Conservation (phyloP, 53 echinoderm and acorn worm species). For the Holothuria scabra region DNA sequence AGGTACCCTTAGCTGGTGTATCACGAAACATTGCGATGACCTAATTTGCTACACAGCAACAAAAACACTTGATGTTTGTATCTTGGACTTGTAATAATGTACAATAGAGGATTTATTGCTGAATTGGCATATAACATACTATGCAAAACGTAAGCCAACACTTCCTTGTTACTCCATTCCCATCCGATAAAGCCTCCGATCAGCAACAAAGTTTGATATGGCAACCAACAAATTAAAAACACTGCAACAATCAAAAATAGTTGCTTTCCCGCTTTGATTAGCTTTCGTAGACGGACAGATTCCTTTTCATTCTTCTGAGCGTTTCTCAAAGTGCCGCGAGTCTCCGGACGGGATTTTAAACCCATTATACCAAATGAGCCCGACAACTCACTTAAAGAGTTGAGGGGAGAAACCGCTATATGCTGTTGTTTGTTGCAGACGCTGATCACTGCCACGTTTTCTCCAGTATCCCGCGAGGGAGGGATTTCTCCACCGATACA, state of each 20-base stretch:
- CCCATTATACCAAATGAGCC: too few relatives aligned
- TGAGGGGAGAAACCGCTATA: too few relatives aligned
- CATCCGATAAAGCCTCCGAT: neutral
- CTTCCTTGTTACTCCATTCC: neutral
- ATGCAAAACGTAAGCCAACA: neutral
- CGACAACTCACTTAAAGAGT: too few relatives aligned
- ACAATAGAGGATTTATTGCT: neutral
- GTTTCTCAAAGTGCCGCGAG: neutral
- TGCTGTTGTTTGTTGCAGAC: too few relatives aligned
- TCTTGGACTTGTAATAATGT: neutral
- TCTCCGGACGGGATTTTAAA: too few relatives aligned
- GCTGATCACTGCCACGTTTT: too few relatives aligned
- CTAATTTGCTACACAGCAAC: too few relatives aligned
- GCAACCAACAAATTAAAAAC: neutral
- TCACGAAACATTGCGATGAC: too few relatives aligned
- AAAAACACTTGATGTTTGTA: constrained; percentile 7
- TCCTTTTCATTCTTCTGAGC: neutral
- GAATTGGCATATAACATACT: neutral
- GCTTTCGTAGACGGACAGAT: neutral
- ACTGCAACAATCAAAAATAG: constrained; percentile 1
- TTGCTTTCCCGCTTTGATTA: neutral
- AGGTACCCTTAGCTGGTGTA: too few relatives aligned
- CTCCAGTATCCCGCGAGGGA: too few relatives aligned
- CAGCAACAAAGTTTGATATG: neutral
- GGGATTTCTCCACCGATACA: too few relatives aligned